A percentile compares a stretch with the other conserved stretches of the same genome.
Conservation (phyloP, 2,113 vertebrate genomes). For the Platycercus adscitus region DNA sequence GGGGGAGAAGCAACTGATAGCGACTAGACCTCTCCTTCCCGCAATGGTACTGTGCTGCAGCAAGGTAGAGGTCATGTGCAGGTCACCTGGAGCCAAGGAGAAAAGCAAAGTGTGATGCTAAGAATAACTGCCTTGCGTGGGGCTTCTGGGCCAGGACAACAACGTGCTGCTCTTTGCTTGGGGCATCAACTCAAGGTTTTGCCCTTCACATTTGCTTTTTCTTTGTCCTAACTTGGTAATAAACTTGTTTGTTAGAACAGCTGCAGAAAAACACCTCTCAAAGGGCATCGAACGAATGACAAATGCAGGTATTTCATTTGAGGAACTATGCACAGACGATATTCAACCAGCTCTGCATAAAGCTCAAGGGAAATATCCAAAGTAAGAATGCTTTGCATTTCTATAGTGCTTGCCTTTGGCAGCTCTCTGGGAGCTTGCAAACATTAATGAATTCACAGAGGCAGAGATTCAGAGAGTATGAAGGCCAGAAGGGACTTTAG, state of each 20-base stretch:
- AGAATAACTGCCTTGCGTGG: neutral
- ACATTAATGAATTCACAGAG: slow-evolving; percentile 67
- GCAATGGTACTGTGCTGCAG: neutral
- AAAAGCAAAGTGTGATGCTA: neutral
- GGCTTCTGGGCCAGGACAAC: neutral
- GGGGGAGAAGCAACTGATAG: neutral
- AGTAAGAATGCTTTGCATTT: slow-evolving; percentile 58
- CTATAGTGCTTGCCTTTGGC: slow-evolving; percentile 56
- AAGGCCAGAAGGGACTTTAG: slow-evolving; percentile 69
- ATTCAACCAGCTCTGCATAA: slow-evolving; percentile 18
- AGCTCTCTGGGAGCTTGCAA: slow-evolving; percentile 57
- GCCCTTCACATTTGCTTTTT: neutral
- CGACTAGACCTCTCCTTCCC: neutral
- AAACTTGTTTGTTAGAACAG: slow-evolving; percentile 38
- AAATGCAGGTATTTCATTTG: slow-evolving; percentile 26
- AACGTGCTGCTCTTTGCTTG: fast-evolving
- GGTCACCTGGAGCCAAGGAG: neutral
- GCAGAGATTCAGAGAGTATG: slow-evolving; percentile 52
- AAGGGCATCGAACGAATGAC: neutral
- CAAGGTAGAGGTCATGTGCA: neutral
- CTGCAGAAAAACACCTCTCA: neutral
- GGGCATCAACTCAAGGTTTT: neutral
- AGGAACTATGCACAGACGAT: neutral
- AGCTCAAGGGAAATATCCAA: slow-evolving; percentile 48
- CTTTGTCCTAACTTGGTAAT: neutral